Evolutionary conservation across 1,140 invertebrate species (phyloP), one percentile per base, ranked within the genome.

Genomic region (Daktulosphaira vitifoliae): DNA sequence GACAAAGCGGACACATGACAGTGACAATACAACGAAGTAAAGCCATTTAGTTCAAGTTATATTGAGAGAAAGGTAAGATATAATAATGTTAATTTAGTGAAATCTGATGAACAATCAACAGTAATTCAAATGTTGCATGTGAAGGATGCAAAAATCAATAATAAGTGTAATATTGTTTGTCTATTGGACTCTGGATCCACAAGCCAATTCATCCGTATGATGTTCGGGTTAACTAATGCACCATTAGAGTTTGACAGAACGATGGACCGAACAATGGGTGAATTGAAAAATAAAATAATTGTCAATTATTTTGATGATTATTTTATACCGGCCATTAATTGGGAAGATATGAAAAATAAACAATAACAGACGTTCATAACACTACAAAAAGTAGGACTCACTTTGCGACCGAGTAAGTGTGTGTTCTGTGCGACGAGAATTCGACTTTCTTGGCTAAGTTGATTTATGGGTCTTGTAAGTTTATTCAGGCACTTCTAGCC

Each of bases 161-260:
- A n/a, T n/a, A n/a, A n/a, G n/a, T n/a, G n/a, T n/a, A n/a, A n/a
- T n/a, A n/a, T n/a, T n/a, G n/a, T n/a, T n/a, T n/a, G n/a, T n/a
- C n/a, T n/a, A n/a, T n/a, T n/a, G n/a, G n/a, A n/a, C n/a, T n/a
- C n/a, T n/a, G n/a, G n/a, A n/a, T n/a, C n/a, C 1, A 67, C 62
- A 50, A 68, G 66, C 22, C 53, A 70, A 42, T 70, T 59, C 59
- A 51, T 16, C 1, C 23, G 52, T 42, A 68, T 71, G 59, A 66
- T 69, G 1, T 69, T 71, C 52, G 72, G 73, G 2, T 16, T 71
- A 20, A 64, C 53, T 37, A 70, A 70, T 23, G 68, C 67, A 3
- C 59, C 59, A 5, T 33, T 22, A 6, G 59, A 49, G 20, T 65
- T 65, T 37, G 54, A 56, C 11, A 16, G 25, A 6, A 13, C 66